Base-by-base conservation (phyloP, 2,113 vertebrate genomes). In the Sylvietta virens region DNA sequence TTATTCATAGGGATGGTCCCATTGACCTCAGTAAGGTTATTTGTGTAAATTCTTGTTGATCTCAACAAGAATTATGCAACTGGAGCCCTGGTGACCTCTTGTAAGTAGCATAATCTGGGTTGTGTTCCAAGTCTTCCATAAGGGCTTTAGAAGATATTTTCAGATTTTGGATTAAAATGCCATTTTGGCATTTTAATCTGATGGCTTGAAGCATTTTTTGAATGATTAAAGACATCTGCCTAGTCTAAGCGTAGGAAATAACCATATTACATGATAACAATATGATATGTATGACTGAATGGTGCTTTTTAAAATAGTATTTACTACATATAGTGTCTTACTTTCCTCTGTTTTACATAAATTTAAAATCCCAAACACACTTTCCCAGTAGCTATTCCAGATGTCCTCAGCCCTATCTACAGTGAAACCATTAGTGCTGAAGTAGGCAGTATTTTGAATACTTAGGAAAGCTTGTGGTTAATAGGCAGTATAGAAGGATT, bases 91-190 rank as follows among this genome's bases (percentile, higher is more conserved):
- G 33, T 86, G 88, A 95, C 73, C 91, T 92, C 66, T 85, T 66
- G n/a, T 66, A 94, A 95, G 69, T 84, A 91, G 64, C 61, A 58
- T 78, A 83, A 42, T 88, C 88, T 96, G 90, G 58, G 37, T 94
- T 79, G 10, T 91, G 64, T 95, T 91, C 90, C 71, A 83, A 94
- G 81, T 88, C 78, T 90, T 88, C 84, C 53, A 11, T n/a, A 91
- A 90, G 35, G 48, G 39, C 56, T 94, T 96, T 93, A 95, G 82
- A 86, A 96, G 66, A 93, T 97, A 83, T 92, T 96, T 96, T 91
- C 90, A 95, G 86, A 88, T 95, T 92, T 86, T 96, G 91, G 81
- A 97, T 97, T 96, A 94, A 95, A 96, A 94, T 93, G 62, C 78
- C 86, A 86, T 67, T 67, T 40, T 93, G 88, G 90, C 66, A 96